Conservation (phyloP, 2,113 vertebrate genomes). For the Gadus chalcogrammus region DNA sequence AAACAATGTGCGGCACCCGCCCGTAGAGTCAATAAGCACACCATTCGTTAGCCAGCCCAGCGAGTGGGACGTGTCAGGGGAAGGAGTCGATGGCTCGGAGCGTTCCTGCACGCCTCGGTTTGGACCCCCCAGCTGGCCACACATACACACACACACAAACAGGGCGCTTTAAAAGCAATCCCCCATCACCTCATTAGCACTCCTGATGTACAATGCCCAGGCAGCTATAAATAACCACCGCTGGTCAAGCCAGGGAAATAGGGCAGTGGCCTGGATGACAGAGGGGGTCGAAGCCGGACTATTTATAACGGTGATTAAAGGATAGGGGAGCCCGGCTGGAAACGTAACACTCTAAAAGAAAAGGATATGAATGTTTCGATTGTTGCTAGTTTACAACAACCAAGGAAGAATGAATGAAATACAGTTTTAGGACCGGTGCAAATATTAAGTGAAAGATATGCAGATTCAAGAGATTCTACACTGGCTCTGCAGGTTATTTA, state of each 20-base stretch:
- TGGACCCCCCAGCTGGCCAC: not conserved
- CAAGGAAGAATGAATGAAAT: too few species aligned
- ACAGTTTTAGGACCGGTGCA: too few species aligned
- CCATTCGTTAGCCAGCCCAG: conserved; percentile 45
- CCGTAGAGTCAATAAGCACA: conserved; percentile 43
- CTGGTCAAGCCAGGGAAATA: conserved; percentile 5
- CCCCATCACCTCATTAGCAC: conserved; percentile 49
- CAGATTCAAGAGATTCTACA: too few species aligned
- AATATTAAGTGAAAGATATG: too few species aligned
- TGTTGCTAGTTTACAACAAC: too few species aligned
- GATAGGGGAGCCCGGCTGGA: too few species aligned
- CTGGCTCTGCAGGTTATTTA: too few species aligned
- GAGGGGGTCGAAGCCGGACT: too few species aligned
- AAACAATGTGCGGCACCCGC: conserved; percentile 31
- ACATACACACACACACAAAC: not conserved
- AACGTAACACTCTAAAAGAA: too few species aligned
- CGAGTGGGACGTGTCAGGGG: conserved; percentile 36
- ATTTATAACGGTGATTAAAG: too few species aligned
- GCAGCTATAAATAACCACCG: conserved; percentile 46
- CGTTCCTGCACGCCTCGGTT: conserved; percentile 12
- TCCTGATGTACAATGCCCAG: conserved; percentile 40
- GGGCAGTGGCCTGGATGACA: too few species aligned
- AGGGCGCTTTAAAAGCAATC: not conserved
- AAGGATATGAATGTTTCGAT: too few species aligned
- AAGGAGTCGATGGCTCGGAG: conserved; percentile 17